Conservation (phyloP, 2,113 vertebrate species). For the Silurus glanis region DNA sequence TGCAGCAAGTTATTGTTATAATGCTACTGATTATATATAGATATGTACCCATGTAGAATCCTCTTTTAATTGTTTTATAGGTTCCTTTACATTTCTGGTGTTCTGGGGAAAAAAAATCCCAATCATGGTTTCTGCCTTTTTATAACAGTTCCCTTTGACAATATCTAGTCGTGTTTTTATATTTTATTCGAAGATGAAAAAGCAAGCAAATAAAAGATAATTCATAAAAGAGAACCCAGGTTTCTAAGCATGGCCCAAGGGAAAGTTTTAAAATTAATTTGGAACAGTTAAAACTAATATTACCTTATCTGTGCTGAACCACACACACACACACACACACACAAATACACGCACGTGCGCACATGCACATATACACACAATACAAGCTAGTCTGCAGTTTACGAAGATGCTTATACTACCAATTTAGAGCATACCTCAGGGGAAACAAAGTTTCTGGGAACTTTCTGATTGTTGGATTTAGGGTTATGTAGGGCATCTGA, state of each 20-base stretch:
- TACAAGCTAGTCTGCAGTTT: constrained; percentile 56
- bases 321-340: constrained; percentile 4
- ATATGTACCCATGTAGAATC: neutral
- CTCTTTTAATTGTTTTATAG: neutral
- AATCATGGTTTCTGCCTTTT: neutral
- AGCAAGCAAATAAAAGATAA: neutral
- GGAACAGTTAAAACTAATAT: constrained; percentile 40
- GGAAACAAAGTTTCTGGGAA: constrained; percentile 43
- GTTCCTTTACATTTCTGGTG: neutral
- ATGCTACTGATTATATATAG: neutral
- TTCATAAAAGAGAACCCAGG: neutral
- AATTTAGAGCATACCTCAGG: constrained; percentile 48
- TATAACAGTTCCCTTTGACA: neutral
- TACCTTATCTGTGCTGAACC: neutral
- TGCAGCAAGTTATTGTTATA: neutral
- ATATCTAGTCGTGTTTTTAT: neutral
- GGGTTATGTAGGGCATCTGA: neutral
- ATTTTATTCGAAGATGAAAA: neutral
- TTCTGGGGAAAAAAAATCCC: neutral
- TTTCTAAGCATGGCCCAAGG: neutral
- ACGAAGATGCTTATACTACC: constrained; percentile 54
- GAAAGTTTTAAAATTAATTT: constrained; percentile 6
- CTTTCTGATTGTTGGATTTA: neutral
- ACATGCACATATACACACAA: constrained; percentile 21
- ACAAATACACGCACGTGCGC: neutral